Evolutionary conservation across 2,113 vertebrate genomes (phyloP), one percentile per base, ranked within the genome.

Genomic region (Euleptes europaea): DNA sequence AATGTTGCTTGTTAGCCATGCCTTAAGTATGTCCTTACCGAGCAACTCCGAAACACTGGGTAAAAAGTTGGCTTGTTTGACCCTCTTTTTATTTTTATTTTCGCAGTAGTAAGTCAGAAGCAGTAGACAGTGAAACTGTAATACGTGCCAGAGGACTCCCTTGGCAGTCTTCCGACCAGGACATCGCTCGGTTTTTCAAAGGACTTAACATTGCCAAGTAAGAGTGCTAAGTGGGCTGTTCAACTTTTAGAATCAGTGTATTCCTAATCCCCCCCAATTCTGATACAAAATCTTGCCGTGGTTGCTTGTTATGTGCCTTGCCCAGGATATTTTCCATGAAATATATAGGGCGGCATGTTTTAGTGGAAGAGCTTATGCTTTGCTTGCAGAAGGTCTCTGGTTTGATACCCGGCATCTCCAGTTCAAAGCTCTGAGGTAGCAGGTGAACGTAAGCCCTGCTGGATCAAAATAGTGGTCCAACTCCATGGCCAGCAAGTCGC

Each of bases 161-260:
- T 1, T 99, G 98, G 98, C 98, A 99, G 88, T 99, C 98, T 23
- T 99, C 98, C 77, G 98, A 99, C 92, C 98, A 99, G 93, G 98
- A 99, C 78, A 99, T 99, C 1, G 98, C 98, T 88, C 97, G 98
- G 19, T 99, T 99, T 95, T 99, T 99, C 94, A 98, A 98, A 96
- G 98, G 98, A 86, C 98, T 99, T 88, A 99, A 98, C 90, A 99
- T 99, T 88, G 98, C 98, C 90, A 99, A 98, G 98, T 99, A 95
- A 90, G 97, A 94, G 44, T 33, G 77, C 28, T 49, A 85, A 57
- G 69, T 87, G 60, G 79, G 42, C 75, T 28, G 79, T 84, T 89
- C 80, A 66, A 11, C 74, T n/a, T 88, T 82, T 83, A 83, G 35
- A 42, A 88, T 66, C 14, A 15, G 49, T 2, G n/a, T 73, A 11